A percentile compares a stretch with the other conserved stretches of the same genome.
Evolutionary conservation across 2,797 vertebrate species (phyloP).

Genomic region (Pagetopsis macropterus): DNA sequence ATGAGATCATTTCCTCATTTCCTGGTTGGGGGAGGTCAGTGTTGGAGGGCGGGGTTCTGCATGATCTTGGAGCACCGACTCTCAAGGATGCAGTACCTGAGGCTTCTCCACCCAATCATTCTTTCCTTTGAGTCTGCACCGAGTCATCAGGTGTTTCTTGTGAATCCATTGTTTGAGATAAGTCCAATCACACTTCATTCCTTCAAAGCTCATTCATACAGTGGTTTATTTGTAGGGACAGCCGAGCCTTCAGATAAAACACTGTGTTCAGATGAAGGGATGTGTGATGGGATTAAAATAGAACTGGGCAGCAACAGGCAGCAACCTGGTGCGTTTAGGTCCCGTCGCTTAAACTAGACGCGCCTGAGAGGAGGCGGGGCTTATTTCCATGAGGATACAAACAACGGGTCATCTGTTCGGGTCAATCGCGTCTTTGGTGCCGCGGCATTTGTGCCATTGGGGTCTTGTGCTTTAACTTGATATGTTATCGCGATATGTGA

Average conservation of each 20-base stretch:
- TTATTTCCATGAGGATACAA: too few species aligned
- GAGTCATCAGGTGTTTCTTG: conserved; percentile 38
- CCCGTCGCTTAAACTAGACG: too few species aligned
- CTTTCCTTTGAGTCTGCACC: conserved; percentile 51
- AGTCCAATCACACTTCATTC: neutral
- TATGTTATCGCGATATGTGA: too few species aligned
- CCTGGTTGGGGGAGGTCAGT: conserved; percentile 45
- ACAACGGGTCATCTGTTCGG: too few species aligned
- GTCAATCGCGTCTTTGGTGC: too few species aligned
- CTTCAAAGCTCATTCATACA: neutral
- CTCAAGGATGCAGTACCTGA: conserved; percentile 42
- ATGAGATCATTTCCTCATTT: conserved; percentile 73
- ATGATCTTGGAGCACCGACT: conserved; percentile 44
- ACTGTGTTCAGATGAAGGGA: neutral
- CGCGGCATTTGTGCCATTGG: too few species aligned
- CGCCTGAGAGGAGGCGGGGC: too few species aligned
- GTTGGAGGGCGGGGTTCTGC: conserved; percentile 26
- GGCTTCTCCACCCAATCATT: conserved; percentile 53
- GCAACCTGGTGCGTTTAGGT: too few species aligned
- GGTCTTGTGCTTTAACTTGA: too few species aligned
- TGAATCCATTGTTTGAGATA: conserved; percentile 32
- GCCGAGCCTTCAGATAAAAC: neutral
- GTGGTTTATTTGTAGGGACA: conserved; percentile 2
- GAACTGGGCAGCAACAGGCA: neutral
- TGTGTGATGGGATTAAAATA: neutral